Percentiles rank a stretch among this genome's conserved stretches.
These are phyloP conservation scores for Eristalis intricaria DNA, from an alignment of 2,888 invertebrate genomes.

Conservation along the genomic window DNA sequence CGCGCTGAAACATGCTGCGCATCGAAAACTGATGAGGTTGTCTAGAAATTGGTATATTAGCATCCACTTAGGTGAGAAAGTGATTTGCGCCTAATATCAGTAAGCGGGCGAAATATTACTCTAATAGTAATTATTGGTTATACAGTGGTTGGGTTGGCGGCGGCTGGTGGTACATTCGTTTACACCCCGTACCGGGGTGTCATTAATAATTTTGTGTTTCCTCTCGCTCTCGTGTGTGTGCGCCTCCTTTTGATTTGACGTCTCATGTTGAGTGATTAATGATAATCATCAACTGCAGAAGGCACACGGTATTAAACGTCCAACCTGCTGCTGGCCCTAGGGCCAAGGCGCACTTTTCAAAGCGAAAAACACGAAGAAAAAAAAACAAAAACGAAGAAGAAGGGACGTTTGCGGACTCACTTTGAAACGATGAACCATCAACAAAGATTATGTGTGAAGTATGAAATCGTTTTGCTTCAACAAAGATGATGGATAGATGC, in stretches of 20 bases:
- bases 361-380: conserved; percentile 65
- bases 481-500: conserved; percentile 67
- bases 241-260: conserved; percentile 74
- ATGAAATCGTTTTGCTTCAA: conserved; percentile 79
- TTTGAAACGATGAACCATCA: conserved; percentile 73
- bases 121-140: conserved; percentile 71
- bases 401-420: conserved; percentile 67
- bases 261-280: conserved; percentile 81
- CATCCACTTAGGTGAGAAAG: conserved; percentile 71
- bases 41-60: conserved; percentile 72
- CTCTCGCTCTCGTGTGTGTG: conserved; percentile 56
- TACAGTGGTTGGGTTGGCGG: conserved; percentile 15
- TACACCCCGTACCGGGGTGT: conserved; percentile 48
- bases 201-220: conserved; percentile 68
- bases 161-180: conserved; percentile 45
- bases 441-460: conserved; percentile 73
- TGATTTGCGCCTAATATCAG: conserved; percentile 70
- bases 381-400: too few relatives aligned
- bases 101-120: conserved; percentile 65
- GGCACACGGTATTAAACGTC: conserved; percentile 64
- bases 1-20: not conserved
- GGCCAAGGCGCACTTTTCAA: conserved; percentile 71
- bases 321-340: conserved; percentile 70
- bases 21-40: conserved; percentile 63
- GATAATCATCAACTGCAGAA: conserved; percentile 75